A percentile compares a stretch with the other conserved stretches of the same genome.
Conservation (phyloP, 2,888 invertebrate genomes). For the Cactoblastis cactorum region DNA sequence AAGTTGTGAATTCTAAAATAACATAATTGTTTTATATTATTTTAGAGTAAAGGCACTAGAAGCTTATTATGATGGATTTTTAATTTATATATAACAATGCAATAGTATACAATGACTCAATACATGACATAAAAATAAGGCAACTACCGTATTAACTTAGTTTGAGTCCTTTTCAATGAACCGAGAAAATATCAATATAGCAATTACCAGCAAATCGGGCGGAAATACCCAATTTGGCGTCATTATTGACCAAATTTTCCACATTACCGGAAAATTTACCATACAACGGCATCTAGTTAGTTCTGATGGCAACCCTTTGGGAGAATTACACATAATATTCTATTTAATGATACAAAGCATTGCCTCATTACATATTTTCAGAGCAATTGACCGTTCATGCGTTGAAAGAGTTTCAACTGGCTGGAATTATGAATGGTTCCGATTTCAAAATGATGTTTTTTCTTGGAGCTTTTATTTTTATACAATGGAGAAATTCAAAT, state of each 20-base stretch:
- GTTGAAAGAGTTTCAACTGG: not conserved
- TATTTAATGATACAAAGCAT: conserved; percentile 56
- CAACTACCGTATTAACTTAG: conserved; percentile 4
- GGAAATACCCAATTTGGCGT: conserved; percentile 21
- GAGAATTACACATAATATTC: conserved; percentile 58
- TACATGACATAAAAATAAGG: not conserved
- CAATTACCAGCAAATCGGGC: conserved; percentile 24
- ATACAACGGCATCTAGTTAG: not conserved
- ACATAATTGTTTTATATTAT: too few relatives aligned
- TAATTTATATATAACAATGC: too few relatives aligned
- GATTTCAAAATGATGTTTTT: not conserved
- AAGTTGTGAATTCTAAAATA: too few relatives aligned
- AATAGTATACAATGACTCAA: too few relatives aligned
- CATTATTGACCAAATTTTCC: conserved; percentile 24
- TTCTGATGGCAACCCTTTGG: conserved; percentile 29
- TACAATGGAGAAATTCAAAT: too few relatives aligned
- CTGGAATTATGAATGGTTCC: not conserved
- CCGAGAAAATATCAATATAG: conserved; percentile 24
- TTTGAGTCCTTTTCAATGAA: conserved; percentile 18
- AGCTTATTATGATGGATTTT: too few relatives aligned
- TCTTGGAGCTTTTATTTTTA: too few relatives aligned
- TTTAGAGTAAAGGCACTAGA: too few relatives aligned
- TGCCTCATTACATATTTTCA: conserved; percentile 5
- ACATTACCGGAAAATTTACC: conserved; percentile 15
- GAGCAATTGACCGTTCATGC: not conserved